Conservation (phyloP, 2,113 vertebrate genomes). For the Anseranas semipalmata region DNA sequence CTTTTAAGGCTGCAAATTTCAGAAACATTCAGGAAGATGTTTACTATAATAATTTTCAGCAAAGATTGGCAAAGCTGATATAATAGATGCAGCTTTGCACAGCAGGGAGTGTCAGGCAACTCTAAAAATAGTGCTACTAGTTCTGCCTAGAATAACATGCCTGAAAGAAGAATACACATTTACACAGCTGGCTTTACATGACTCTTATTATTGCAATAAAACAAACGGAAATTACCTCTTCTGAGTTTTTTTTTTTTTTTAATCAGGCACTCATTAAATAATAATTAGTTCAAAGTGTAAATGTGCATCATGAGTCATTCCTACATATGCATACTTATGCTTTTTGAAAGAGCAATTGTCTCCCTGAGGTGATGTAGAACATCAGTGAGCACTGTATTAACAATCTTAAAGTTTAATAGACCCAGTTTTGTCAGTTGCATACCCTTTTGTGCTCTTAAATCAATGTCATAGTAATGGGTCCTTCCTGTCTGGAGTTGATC, state of each 20-base stretch:
- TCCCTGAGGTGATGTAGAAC: conserved; percentile 9
- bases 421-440: neutral
- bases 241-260: conserved; percentile 33
- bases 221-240: conserved; percentile 68
- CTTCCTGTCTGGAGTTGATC: neutral
- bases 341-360: conserved; percentile 10
- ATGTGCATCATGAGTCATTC: conserved; percentile 28
- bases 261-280: conserved; percentile 37
- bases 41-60: neutral
- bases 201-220: conserved; percentile 21
- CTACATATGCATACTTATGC: neutral
- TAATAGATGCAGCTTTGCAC: neutral
- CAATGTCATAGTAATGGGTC: neutral
- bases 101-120: conserved; percentile 17
- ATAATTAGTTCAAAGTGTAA: conserved; percentile 58
- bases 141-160: conserved; percentile 52
- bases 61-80: neutral
- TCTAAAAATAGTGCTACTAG: conserved; percentile 39
- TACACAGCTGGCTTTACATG: conserved; percentile 61
- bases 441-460: neutral
- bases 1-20: neutral
- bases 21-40: neutral
- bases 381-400: neutral
- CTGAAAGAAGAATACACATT: conserved; percentile 57
- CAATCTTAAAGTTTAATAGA: neutral